These are phyloP conservation scores for Patagioenas fasciata DNA, from an alignment of 2,113 vertebrate genomes.

Conservation along the genomic window DNA sequence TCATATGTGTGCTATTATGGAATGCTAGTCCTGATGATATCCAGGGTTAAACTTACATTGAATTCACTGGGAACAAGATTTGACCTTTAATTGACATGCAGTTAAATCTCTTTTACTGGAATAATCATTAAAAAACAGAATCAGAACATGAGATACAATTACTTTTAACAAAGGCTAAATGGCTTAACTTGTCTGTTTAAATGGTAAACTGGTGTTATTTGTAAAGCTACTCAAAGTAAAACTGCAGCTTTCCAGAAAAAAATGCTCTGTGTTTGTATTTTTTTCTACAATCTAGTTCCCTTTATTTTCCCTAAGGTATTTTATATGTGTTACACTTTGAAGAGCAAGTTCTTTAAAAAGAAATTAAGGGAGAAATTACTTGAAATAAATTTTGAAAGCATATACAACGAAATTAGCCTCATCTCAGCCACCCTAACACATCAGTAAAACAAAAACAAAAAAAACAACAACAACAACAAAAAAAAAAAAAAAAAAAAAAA, in stretches of 20 bases:
- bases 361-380: not conserved
- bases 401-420: not conserved
- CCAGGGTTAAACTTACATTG: not conserved
- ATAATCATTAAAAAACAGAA: not conserved
- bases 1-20: not conserved
- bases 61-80: not conserved
- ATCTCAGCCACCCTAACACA: not conserved
- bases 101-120: not conserved
- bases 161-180: not conserved
- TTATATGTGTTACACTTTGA: not conserved
- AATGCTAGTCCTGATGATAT: not conserved
- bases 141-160: not conserved
- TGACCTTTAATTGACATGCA: not conserved
- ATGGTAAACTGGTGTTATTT: not conserved
- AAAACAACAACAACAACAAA: too few species aligned
- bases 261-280: not conserved
- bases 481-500: too few species aligned
- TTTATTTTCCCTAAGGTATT: not conserved
- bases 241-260: not conserved
- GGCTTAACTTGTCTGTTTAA: not conserved
- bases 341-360: not conserved
- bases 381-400: not conserved
- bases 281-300: not conserved
- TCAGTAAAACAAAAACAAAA: not conserved
- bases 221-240: not conserved